Evolutionary conservation across 2,113 vertebrate species (phyloP).

Genomic region (Tetrao urogallus): DNA sequence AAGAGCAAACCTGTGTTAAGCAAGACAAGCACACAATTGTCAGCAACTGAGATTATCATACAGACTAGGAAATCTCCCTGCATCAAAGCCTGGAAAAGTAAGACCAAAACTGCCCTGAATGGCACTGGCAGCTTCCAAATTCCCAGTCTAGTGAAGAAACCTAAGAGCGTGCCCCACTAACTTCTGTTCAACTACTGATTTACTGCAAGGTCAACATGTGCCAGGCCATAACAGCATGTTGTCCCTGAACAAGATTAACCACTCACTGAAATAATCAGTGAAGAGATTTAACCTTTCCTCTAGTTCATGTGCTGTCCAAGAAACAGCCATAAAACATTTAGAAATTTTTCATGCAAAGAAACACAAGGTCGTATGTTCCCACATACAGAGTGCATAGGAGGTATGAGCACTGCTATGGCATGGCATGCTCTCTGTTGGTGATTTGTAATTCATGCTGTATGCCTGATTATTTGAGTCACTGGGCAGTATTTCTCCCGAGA

Average conservation of each 20-base stretch:
- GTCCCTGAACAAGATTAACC: neutral
- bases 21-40: neutral
- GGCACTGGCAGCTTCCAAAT: neutral
- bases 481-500: neutral
- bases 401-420: neutral
- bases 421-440: neutral
- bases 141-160: neutral
- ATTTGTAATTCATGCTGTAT: neutral
- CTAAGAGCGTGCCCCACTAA: neutral
- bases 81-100: neutral
- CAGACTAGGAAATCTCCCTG: neutral
- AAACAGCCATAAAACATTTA: neutral
- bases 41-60: neutral
- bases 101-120: neutral
- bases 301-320: neutral
- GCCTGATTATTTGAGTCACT: neutral
- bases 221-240: neutral
- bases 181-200: neutral
- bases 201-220: fast-evolving
- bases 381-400: neutral
- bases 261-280: neutral
- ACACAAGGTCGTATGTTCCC: neutral
- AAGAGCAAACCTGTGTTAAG: neutral
- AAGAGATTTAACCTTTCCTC: neutral
- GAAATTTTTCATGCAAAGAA: neutral